Conservation (phyloP, 2,888 invertebrate species). For the Muschampia plurimacula region DNA sequence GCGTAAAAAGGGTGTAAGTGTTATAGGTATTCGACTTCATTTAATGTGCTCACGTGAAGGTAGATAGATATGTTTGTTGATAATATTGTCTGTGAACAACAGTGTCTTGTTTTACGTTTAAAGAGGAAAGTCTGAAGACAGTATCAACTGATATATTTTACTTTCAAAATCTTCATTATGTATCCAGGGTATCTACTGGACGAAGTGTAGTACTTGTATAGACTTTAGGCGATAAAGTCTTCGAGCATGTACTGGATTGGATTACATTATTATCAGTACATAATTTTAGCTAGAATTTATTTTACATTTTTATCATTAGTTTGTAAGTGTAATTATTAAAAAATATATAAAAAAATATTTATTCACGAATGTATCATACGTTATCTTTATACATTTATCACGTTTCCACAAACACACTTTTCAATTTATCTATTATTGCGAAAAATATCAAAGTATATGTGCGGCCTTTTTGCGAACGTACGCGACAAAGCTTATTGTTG, state of each 20-base stretch:
- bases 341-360: constrained; percentile 55
- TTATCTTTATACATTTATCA: constrained; percentile 44
- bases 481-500: constrained; percentile 54
- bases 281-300: constrained; percentile 72
- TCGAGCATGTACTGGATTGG: constrained; percentile 71
- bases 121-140: constrained; percentile 30
- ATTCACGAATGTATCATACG: constrained; percentile 48
- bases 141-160: constrained; percentile 32
- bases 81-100: constrained; percentile 27
- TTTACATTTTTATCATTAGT: constrained; percentile 66
- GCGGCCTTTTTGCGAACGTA: constrained; percentile 67
- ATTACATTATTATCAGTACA: constrained; percentile 63
- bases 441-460: constrained; percentile 50
- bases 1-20: constrained; percentile 17
- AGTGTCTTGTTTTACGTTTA: constrained; percentile 34
- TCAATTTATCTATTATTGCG: constrained; percentile 11
- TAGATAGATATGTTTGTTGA: constrained; percentile 27
- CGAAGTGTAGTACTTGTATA: constrained; percentile 75
- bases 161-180: constrained; percentile 27
- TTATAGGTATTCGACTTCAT: constrained; percentile 31
- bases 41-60: constrained; percentile 29
- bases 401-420: constrained; percentile 40
- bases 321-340: constrained; percentile 65
- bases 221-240: constrained; percentile 84
- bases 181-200: constrained; percentile 54